Evolutionary conservation across 2,113 vertebrate genomes (phyloP).

Genomic region (Anolis sagrei): DNA sequence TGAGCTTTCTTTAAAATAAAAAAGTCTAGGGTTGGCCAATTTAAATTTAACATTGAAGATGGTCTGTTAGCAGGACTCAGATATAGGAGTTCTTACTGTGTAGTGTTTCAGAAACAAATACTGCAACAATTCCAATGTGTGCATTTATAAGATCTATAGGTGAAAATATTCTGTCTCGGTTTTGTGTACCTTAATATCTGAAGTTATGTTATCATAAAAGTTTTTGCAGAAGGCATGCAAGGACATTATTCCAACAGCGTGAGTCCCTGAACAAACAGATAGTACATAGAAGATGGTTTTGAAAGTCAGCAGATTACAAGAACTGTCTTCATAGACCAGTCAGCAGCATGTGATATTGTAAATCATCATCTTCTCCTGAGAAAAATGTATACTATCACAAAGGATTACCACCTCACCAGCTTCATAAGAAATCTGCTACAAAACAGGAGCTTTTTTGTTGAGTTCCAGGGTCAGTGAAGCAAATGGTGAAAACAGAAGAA

Average conservation of each 20-base stretch:
- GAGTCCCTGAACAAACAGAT: neutral
- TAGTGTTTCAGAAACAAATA: neutral
- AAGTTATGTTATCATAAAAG: neutral
- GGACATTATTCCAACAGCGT: neutral
- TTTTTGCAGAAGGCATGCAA: neutral
- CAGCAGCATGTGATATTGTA: too few species aligned
- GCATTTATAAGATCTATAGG: neutral
- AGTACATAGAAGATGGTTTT: too few species aligned
- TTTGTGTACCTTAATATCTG: neutral
- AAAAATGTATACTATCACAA: too few species aligned
- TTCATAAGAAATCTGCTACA: too few species aligned
- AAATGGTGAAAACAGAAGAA: too few species aligned
- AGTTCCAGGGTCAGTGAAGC: too few species aligned
- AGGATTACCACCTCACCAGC: too few species aligned
- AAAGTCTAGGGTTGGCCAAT: neutral
- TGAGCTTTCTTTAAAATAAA: neutral
- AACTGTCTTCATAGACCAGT: too few species aligned
- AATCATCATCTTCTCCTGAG: too few species aligned
- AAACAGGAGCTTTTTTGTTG: too few species aligned
- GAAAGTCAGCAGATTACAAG: too few species aligned
- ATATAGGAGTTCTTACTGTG: neutral
- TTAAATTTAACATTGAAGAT: neutral
- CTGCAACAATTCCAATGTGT: neutral
- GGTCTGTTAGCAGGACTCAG: neutral
- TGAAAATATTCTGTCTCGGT: neutral